A percentile compares a stretch with the other conserved stretches of the same genome.
Evolutionary conservation across 37 sponge, comb jelly and placozoan genomes (phyloP).

Genomic region (Ianthella basta): DNA sequence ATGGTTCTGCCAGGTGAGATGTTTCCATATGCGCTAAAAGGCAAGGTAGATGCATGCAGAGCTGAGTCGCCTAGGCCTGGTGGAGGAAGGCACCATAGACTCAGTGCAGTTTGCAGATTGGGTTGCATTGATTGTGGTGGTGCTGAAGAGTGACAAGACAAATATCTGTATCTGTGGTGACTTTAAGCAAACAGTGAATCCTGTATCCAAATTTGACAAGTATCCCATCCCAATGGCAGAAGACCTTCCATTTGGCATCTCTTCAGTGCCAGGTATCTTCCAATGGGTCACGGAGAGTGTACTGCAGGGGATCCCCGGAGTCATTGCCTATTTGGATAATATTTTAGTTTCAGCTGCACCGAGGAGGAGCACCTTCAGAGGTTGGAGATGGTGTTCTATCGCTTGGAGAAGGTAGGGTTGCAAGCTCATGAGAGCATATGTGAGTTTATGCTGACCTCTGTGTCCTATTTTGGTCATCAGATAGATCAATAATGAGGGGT

Average conservation of each 20-base stretch:
- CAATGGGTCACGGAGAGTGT: too few relatives aligned
- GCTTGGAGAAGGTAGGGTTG: background rate
- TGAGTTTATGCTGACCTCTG: constrained; percentile 4
- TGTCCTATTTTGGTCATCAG: constrained; percentile 26
- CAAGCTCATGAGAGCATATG: background rate
- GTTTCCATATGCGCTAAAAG: constrained; percentile 34
- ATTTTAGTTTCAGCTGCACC: constrained; percentile 15
- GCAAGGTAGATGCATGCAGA: constrained; percentile 14
- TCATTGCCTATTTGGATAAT: constrained; percentile 27
- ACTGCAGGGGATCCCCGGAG: too few relatives aligned
- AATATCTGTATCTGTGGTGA: constrained; percentile 45
- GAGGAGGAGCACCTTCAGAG: background rate
- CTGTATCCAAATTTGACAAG: constrained; percentile 4
- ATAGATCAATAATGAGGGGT: constrained; percentile 4
- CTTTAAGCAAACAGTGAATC: constrained; percentile 45
- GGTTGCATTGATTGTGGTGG: constrained; percentile 45
- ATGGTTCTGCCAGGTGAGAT: background rate
- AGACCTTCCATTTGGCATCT: constrained; percentile 21
- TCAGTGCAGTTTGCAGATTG: constrained; percentile 25
- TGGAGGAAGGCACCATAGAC: constrained; percentile 26
- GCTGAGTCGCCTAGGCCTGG: constrained; percentile 32
- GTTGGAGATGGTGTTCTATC: too few relatives aligned
- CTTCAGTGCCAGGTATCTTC: constrained; percentile 29
- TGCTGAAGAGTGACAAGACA: background rate
- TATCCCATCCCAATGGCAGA: constrained; percentile 41